Conservation (phyloP, 2,888 invertebrate genomes). For the Euplexia lucipara region DNA sequence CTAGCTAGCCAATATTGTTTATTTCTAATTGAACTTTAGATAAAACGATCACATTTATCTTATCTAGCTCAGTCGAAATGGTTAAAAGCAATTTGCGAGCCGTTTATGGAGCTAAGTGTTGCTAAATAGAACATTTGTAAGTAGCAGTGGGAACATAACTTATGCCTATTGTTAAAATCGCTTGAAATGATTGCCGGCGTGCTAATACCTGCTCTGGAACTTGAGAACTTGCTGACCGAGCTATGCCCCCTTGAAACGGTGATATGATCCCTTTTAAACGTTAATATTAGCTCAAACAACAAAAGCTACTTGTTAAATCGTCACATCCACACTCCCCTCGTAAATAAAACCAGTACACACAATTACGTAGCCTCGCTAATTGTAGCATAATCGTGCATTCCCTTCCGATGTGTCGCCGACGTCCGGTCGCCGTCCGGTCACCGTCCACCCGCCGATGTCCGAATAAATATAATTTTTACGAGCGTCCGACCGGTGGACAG, state of each 20-base stretch:
- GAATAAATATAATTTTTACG: slow-evolving; percentile 71
- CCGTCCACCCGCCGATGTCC: slow-evolving; percentile 34
- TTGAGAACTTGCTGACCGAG: neutral
- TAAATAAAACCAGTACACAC: slow-evolving; percentile 28
- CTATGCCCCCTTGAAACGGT: neutral
- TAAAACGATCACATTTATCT: slow-evolving; percentile 65
- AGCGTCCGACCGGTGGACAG: slow-evolving; percentile 33
- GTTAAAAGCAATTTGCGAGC: slow-evolving; percentile 57
- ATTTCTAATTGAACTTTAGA: slow-evolving; percentile 60
- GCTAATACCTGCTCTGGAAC: slow-evolving; percentile 20
- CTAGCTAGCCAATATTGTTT: slow-evolving; percentile 41
- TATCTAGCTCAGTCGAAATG: slow-evolving; percentile 56
- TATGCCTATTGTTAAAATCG: slow-evolving; percentile 38
- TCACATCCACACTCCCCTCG: slow-evolving; percentile 22
- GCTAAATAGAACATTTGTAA: slow-evolving; percentile 55
- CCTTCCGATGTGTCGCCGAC: slow-evolving; percentile 39
- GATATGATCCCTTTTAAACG: neutral
- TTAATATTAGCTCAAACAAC: slow-evolving; percentile 17
- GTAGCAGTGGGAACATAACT: slow-evolving; percentile 13
- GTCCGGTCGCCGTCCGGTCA: slow-evolving; percentile 11
- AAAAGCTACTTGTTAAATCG: neutral
- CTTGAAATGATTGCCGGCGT: slow-evolving; percentile 18
- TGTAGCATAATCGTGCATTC: slow-evolving; percentile 37
- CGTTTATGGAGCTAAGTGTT: slow-evolving; percentile 45
- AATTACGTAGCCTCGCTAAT: slow-evolving; percentile 38